Percentiles rank a stretch among this genome's conserved stretches.
phyloP scores from a whole-genome alignment of 2,797 vertebrate species.

The Myripristis jacobus region DNA sequence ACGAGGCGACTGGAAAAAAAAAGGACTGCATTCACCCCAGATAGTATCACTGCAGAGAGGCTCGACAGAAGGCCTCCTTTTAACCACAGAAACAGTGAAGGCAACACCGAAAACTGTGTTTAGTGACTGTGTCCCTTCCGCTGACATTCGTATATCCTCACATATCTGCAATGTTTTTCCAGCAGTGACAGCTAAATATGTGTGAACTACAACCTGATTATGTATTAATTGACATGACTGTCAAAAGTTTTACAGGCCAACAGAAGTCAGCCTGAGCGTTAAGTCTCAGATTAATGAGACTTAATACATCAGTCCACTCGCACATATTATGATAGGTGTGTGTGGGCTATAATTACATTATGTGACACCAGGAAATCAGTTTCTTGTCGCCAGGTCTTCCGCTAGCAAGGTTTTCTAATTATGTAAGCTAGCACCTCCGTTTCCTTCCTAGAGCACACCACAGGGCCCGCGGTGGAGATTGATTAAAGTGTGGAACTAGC shows the following conservation, averaged over 20 bases:
- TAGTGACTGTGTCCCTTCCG: constrained; percentile 1
- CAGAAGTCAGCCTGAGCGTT: constrained; percentile 19
- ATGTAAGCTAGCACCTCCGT: constrained; percentile 63
- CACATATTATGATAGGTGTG: constrained; percentile 54
- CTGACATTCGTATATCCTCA: constrained; percentile 12
- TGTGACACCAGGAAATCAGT: constrained; percentile 72
- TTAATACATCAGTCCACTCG: constrained; percentile 49
- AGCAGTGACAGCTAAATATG: constrained; percentile 2
- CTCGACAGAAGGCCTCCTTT: constrained; percentile 24
- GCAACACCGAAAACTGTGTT: constrained; percentile 26
- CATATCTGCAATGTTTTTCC: not conserved
- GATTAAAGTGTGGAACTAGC: constrained; percentile 70
- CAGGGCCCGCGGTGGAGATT: constrained; percentile 63
- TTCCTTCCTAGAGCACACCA: constrained; percentile 55
- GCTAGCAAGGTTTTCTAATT: constrained; percentile 71
- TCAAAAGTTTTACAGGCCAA: constrained; percentile 35
- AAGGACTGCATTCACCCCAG: constrained; percentile 14
- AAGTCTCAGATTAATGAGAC: constrained; percentile 47
- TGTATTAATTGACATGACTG: constrained; percentile 27
- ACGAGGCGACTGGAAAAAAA: constrained; percentile 30
- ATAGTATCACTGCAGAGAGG: constrained; percentile 7
- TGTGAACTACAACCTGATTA: constrained; percentile 22
- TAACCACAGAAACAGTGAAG: constrained; percentile 29
- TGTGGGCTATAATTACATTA: constrained; percentile 69
- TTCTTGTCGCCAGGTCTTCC: constrained; percentile 67